Base-by-base conservation (phyloP, 92 coral and sea anemone species). In the Epizoanthus stellaris region DNA sequence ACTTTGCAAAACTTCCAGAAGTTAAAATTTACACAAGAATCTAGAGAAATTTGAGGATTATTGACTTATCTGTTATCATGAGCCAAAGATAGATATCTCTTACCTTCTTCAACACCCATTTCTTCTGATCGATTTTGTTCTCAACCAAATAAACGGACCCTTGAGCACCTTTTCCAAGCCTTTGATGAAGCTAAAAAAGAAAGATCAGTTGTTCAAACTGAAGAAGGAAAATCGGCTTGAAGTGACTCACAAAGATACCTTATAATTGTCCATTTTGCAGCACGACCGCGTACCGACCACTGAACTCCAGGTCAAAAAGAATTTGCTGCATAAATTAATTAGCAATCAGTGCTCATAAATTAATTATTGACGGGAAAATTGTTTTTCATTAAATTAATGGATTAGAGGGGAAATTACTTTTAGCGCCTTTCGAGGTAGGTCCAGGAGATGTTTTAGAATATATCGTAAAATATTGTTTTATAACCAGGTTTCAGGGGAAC, bases 151-250 rank as follows among this genome's bases (percentile, higher is more conserved):
- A 97, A 20, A 97, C 99, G 2, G 99, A 91, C 2, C 99, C 99
- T 66, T 97, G 99, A 1, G 98, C 99, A 6, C 99, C 98, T 83
- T 97, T 97, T 23, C 99, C 99, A 12, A 97, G 90, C 62, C 99
- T 90, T 82, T 97, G 98, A 84, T 94, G 95, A 68, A 97, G 92
- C 99, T 97, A 20, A 56, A 87, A 34, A 14, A 54, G 67, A 47
- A 54, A 91, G 63, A 4, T 19, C 39, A 11, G 10, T 34, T 9
- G 63, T 6, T 61, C 69, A 60, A 40, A 6, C 38, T 77, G 82
- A 19, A 60, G 70, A 40, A 64, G 34, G 4, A 42, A 77, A 43
- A 23, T 60, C 36, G 4, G 1, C 15, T 77, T 21, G 47, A 77
- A 77, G 34, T 54, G 45, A 6, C 62, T 7, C 3, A 3, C 43